phyloP scores from a whole-genome alignment of 2,113 vertebrate genomes.

The Saimiri boliviensis region DNA sequence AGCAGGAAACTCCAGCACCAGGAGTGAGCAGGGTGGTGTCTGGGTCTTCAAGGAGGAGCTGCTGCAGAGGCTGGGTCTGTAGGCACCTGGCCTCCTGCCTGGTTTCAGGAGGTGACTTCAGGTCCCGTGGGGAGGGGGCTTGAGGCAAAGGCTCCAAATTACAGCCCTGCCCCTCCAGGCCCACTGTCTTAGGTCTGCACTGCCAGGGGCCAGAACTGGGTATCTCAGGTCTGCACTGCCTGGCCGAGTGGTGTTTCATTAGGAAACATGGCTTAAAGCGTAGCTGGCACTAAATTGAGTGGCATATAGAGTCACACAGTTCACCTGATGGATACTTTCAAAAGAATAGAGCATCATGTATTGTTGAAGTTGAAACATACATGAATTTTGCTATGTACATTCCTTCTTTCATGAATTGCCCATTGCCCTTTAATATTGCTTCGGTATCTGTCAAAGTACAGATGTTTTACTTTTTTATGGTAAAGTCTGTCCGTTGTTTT shows the following conservation, averaged over 20 bases:
- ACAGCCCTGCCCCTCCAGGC: neutral
- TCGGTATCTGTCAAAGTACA: neutral
- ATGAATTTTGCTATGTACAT: accelerated
- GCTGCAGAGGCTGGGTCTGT: neutral
- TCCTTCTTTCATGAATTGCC: neutral
- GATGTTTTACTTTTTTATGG: neutral
- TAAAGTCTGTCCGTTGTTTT: neutral
- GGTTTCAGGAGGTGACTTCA: neutral
- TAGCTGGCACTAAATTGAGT: accelerated
- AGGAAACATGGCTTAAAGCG: neutral
- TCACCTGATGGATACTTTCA: accelerated
- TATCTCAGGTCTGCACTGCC: neutral
- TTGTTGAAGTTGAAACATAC: neutral
- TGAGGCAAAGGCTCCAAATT: neutral
- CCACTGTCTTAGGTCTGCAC: neutral
- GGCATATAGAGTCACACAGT: accelerated
- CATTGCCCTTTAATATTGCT: neutral
- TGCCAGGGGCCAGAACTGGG: neutral
- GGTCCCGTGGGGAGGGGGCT: neutral
- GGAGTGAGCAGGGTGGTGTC: neutral
- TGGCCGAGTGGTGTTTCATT: neutral
- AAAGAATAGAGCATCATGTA: accelerated
- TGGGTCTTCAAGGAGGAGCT: neutral
- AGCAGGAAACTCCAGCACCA: neutral
- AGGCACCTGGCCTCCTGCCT: neutral